Percentiles rank a stretch among this genome's conserved stretches.
These are phyloP conservation scores for Misgurnus anguillicaudatus DNA, from an alignment of 2,113 vertebrate genomes.

Conservation along the genomic window DNA sequence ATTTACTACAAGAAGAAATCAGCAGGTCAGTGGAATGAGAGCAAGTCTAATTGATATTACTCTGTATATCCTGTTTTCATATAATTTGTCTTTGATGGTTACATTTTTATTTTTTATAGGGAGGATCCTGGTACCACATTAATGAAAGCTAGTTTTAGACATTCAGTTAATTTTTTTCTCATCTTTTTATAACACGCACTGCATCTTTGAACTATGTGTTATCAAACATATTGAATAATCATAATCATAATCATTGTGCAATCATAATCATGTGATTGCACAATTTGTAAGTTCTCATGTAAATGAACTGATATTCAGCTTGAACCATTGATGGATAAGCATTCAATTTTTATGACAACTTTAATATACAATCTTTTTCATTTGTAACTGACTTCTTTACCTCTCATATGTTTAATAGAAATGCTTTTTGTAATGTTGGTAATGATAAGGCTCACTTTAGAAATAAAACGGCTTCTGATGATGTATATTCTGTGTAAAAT, in stretches of 20 bases:
- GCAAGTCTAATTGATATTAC: not conserved
- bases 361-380: not conserved
- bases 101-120: constrained; percentile 38
- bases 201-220: not conserved
- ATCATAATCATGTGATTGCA: no score
- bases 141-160: not conserved
- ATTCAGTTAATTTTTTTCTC: not conserved
- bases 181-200: not conserved
- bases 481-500: no score
- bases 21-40: constrained; percentile 11
- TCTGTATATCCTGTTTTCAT: not conserved
- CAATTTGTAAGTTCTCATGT: not conserved
- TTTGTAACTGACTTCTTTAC: no score
- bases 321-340: not conserved
- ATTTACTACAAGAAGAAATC: constrained; percentile 60
- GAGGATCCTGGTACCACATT: constrained; percentile 47
- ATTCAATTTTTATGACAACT: not conserved
- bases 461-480: no score
- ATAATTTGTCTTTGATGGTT: not conserved
- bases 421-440: no score
- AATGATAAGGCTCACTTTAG: no score
- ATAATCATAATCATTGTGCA: not conserved
- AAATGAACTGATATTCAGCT: not conserved
- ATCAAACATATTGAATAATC: not conserved
- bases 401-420: no score